Base-by-base conservation (phyloP, 2,797 vertebrate genomes). In the Ataeniobius toweri region DNA sequence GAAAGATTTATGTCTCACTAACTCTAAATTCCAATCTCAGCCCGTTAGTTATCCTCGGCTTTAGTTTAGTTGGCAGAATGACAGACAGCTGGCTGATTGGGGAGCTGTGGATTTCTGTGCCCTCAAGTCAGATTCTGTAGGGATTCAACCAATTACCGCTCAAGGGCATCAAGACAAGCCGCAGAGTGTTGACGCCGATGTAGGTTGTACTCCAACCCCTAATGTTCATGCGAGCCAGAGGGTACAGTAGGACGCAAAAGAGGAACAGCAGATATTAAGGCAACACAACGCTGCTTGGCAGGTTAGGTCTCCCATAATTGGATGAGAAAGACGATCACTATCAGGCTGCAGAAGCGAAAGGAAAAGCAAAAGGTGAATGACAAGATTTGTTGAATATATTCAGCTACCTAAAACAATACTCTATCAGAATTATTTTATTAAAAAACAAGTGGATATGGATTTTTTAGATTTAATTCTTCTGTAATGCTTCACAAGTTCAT, bases 131-230 rank as follows among this genome's bases (percentile, higher is more conserved):
- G 92, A 94, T 93, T 92, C 89, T 90, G 85, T 83, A 80, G 92
- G 91, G 91, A 94, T 93, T 92, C 91, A 82, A 93, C 92, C 94
- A 94, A 94, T 94, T 94, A 94, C 91, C 4, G 89, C 93, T 93
- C 93, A 94, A 94, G 92, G 92, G 94, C 92, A 93, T 90, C 86
- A 87, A 93, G 91, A 91, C 91, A 92, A 93, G 90, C 90, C 85
- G 81, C 78, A 81, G 80, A 84, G 88, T 81, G 85, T 85, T 83
- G 88, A 82, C 71, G 69, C 83, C 73, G 9, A 83, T 56, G 86
- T 84, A 88, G 89, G 88, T 90, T 88, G 83, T 88, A 79, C 86
- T 90, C 85, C 89, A 88, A 89, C 87, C 89, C 87, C 88, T 82
- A 16, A 24, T 83, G 36, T 76, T 59, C 26, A 83, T 84, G 89